Base-by-base conservation (phyloP, 2,113 vertebrate species). In the Cryptomyrus ogoouensis region DNA sequence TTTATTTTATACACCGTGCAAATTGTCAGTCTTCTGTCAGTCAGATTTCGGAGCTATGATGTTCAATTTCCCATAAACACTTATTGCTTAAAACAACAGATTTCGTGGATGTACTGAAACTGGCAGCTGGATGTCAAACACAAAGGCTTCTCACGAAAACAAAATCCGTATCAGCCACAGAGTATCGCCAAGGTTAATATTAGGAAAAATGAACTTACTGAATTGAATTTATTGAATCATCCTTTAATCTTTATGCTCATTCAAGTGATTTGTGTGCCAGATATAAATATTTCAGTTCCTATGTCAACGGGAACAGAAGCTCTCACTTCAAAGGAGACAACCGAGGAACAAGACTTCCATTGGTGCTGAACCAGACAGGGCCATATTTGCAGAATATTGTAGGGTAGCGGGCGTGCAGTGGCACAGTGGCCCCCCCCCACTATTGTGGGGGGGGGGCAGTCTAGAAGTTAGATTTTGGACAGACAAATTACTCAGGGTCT, bases 241-340 rank as follows among this genome's bases (percentile, higher is more conserved):
- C 74, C 74, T 80, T 86, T 86, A 50, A 86, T 50, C 83, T 86
- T 86, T 50, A 50, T 50, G n/a, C 83, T n/a, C 21, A 86, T 86
- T 49, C 44, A 50, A 27, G 83, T 44, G 24, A 31, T 50, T 13
- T 49, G 46, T 31, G n/a, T 31, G 83, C 42, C 19, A 27, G 50
- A 87, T 56, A 1, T 17, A 53, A 87, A 87, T 53, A 87, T 87
- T 87, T 56, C 50, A 87, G 31, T 52, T 58, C 50, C 50, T 87
- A 35, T 13, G n/a, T 87, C 86, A 35, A 50, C 50, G 19, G 27
- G 15, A 86, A 87, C 49, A 87, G 86, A 35, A 31, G 50, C 27
- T 31, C 49, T 53, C 85, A 17, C 49, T 87, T 87, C 86, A 87
- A 87, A 87, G 86, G 50, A 56, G 86, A 21, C 27, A 1, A 58